Conservation (phyloP, 2,113 vertebrate genomes). For the Dicrurus megarhynchus region DNA sequence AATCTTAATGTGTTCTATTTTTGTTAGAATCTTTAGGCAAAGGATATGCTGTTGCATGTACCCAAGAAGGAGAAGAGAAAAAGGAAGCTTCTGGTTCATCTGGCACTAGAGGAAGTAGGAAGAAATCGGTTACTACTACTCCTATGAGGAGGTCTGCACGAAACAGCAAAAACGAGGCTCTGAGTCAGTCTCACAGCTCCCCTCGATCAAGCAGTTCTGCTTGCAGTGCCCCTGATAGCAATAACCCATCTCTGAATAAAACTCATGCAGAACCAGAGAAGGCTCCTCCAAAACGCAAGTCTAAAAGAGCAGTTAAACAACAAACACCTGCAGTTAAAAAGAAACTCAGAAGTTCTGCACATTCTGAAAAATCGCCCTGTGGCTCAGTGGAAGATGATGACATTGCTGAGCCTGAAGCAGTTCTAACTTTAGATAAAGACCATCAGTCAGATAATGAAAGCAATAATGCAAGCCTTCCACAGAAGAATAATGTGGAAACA, state of each 20-base stretch:
- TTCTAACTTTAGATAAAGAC: constrained; percentile 49
- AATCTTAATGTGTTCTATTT: background rate
- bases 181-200: constrained; percentile 72
- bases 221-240: constrained; percentile 72
- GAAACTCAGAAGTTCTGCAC: constrained; percentile 75
- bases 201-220: constrained; percentile 77
- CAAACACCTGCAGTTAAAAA: constrained; percentile 74
- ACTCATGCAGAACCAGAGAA: constrained; percentile 63
- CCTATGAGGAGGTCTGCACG: constrained; percentile 83
- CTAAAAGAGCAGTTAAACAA: constrained; percentile 75
- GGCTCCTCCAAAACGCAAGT: constrained; percentile 78
- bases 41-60: constrained; percentile 81
- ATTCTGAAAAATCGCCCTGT: constrained; percentile 61
- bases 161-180: constrained; percentile 78
- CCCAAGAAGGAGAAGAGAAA: constrained; percentile 90
- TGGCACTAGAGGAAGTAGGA: constrained; percentile 82
- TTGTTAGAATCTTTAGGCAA: constrained; percentile 81
- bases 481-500: background rate
- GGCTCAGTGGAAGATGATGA: constrained; percentile 78
- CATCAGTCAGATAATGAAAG: constrained; percentile 54
- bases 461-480: background rate
- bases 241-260: constrained; percentile 59
- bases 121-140: constrained; percentile 74
- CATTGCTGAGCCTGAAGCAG: constrained; percentile 42
- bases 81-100: constrained; percentile 82